These are phyloP conservation scores for Serranus cabrilla DNA, from an alignment of 2,797 vertebrate genomes.

Conservation along the genomic window DNA sequence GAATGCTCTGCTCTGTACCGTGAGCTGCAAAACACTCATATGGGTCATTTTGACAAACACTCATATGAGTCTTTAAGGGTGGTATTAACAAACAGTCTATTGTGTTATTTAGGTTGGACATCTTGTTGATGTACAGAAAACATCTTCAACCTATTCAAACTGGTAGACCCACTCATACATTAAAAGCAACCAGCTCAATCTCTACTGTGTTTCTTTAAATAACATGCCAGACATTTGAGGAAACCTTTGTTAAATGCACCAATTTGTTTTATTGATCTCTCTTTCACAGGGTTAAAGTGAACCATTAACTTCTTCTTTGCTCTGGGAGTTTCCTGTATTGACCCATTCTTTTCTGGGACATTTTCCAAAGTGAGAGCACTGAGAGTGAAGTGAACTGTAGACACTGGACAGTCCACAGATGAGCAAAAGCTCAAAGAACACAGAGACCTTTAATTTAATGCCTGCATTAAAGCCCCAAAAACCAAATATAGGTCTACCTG, in stretches of 20 bases:
- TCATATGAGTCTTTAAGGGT: no score
- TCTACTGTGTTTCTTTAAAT: constrained; percentile 28
- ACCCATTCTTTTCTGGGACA: constrained; percentile 56
- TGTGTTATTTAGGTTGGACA: no score
- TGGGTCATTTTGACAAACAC: no score
- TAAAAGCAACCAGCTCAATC: background rate
- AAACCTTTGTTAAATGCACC: constrained; percentile 63
- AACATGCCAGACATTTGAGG: constrained; percentile 39
- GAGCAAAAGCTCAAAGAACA: constrained; percentile 24
- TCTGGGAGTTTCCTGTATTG: constrained; percentile 74
- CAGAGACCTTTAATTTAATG: background rate
- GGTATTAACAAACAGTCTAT: no score
- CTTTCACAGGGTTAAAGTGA: constrained; percentile 65
- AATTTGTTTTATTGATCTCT: constrained; percentile 77
- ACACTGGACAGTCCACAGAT: constrained; percentile 16
- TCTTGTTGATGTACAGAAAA: constrained; percentile 9
- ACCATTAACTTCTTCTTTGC: constrained; percentile 77
- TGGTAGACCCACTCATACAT: background rate
- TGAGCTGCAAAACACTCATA: no score
- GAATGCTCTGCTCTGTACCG: no score
- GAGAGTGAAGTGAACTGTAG: constrained; percentile 25
- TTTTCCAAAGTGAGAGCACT: constrained; percentile 29
- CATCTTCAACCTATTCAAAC: constrained; percentile 8
- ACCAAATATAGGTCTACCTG: background rate
- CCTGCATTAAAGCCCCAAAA: background rate